A percentile compares a stretch with the other conserved stretches of the same genome.
Conservation (phyloP, 2,888 invertebrate species). For the Timema cristinae region DNA sequence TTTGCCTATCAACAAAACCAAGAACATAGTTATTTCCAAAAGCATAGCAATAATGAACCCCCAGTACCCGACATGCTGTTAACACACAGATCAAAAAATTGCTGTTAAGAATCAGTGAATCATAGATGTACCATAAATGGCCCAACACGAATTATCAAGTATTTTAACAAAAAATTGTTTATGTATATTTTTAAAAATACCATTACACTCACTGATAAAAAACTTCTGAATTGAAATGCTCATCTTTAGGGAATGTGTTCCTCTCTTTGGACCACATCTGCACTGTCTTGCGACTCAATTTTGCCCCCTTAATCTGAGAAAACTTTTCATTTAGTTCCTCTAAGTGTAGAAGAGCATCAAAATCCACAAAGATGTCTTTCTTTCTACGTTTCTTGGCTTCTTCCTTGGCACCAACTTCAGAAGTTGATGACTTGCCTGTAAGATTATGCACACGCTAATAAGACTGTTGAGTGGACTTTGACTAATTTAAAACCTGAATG, state of each 20-base stretch:
- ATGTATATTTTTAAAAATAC: too few relatives aligned
- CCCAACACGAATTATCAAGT: too few relatives aligned
- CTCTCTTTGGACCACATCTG: background rate
- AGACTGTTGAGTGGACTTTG: too few relatives aligned
- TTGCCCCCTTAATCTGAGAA: background rate
- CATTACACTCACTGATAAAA: background rate
- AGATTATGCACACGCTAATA: background rate
- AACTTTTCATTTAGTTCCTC: background rate
- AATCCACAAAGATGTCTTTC: background rate
- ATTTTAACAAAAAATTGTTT: too few relatives aligned
- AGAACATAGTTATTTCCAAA: too few relatives aligned
- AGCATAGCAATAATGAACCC: too few relatives aligned
- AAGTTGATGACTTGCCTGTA: slow-evolving; percentile 5
- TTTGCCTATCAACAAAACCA: too few relatives aligned
- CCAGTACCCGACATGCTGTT: too few relatives aligned
- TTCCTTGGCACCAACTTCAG: background rate
- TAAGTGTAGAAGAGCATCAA: background rate
- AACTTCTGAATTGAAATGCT: background rate
- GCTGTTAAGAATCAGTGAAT: too few relatives aligned
- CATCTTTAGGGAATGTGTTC: slow-evolving; percentile 13
- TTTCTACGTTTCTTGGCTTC: background rate
- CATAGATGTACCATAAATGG: too few relatives aligned
- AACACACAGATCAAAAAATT: too few relatives aligned
- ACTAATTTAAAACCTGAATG: too few relatives aligned
- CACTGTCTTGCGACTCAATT: slow-evolving; percentile 6